Evolutionary conservation across 2,888 invertebrate species (phyloP).

Genomic region (Nebria salina): DNA sequence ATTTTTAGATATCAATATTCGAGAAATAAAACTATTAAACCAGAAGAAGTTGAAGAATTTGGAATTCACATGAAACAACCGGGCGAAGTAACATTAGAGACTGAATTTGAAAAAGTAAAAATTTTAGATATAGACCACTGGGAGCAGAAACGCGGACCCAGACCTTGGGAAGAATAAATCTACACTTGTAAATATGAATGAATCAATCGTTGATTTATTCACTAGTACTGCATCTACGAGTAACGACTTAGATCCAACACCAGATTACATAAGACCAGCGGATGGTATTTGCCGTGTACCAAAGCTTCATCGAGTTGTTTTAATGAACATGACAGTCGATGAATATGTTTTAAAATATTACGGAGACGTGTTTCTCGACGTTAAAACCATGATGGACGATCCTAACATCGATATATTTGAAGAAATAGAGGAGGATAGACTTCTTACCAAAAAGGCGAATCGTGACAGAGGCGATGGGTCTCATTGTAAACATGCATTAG

Average conservation of each 20-base stretch:
- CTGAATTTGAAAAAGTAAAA: constrained; percentile 78
- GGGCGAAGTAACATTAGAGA: constrained; percentile 77
- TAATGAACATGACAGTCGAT: background rate
- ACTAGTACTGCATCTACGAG: background rate
- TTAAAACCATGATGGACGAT: background rate
- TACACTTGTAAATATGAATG: background rate
- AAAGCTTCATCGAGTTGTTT: background rate
- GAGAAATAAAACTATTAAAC: constrained; percentile 66
- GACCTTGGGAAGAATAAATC: constrained; percentile 80
- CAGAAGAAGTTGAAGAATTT: constrained; percentile 72
- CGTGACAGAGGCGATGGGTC: background rate
- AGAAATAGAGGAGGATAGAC: background rate
- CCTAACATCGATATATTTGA: background rate
- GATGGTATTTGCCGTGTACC: background rate
- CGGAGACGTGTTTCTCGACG: background rate
- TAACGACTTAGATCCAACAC: background rate
- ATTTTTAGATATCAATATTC: constrained; percentile 66
- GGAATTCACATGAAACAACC: constrained; percentile 75
- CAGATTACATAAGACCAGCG: background rate
- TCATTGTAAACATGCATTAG: background rate
- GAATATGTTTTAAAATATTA: background rate
- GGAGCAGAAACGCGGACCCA: constrained; percentile 85
- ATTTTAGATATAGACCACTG: constrained; percentile 81
- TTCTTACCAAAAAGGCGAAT: background rate
- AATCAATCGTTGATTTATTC: background rate